Conservation (phyloP, 2,113 vertebrate species). For the Cyphomyrus plagiostoma region DNA sequence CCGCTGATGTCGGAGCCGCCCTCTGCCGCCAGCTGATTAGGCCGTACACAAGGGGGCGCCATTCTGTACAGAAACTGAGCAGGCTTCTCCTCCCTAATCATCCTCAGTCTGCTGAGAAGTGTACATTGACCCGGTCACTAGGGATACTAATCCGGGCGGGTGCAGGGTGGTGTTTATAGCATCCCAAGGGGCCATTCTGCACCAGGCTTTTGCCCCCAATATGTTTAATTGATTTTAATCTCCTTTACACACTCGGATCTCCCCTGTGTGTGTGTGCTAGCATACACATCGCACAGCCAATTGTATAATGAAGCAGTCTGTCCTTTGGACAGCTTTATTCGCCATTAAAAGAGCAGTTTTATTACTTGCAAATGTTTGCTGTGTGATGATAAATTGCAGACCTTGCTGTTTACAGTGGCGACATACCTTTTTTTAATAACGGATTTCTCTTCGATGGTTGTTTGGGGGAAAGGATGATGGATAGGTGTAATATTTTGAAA, state of each 20-base stretch:
- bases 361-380: neutral
- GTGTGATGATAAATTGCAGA: neutral
- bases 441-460: neutral
- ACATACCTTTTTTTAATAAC: neutral
- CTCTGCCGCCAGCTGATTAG: neutral
- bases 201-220: neutral
- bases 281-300: neutral
- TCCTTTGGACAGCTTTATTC: neutral
- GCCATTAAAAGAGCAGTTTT: neutral
- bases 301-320: neutral
- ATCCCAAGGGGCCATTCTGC: neutral
- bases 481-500: constrained; percentile 3
- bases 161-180: neutral
- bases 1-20: neutral
- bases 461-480: neutral
- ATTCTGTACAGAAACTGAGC: neutral
- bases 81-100: too few species aligned
- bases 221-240: neutral
- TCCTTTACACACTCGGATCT: neutral
- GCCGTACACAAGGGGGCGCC: neutral
- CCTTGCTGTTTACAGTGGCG: neutral
- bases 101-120: neutral
- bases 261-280: neutral
- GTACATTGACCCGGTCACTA: neutral
- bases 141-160: neutral